A percentile compares a stretch with the other conserved stretches of the same genome.
These are phyloP conservation scores for Recurvirostra avosetta DNA, from an alignment of 2,113 vertebrate species.

Conservation along the genomic window DNA sequence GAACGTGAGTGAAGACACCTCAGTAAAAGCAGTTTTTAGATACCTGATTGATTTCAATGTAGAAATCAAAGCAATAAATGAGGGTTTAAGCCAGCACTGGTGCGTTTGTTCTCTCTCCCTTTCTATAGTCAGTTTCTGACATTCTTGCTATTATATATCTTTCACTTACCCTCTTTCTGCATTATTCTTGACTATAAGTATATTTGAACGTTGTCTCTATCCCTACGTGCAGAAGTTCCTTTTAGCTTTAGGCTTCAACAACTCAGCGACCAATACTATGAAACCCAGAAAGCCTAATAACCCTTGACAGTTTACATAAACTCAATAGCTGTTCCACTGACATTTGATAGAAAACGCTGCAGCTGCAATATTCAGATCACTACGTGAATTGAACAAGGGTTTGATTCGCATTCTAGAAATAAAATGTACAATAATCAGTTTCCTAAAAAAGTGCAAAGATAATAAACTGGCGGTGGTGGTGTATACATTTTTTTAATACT, in stretches of 20 bases:
- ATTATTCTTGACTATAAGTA: neutral
- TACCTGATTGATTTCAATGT: neutral
- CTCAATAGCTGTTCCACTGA: neutral
- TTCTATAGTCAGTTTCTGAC: neutral
- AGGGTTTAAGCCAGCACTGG: neutral
- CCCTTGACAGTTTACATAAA: neutral
- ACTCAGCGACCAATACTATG: neutral
- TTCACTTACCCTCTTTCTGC: neutral
- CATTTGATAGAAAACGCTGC: neutral
- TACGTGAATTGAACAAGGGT: neutral
- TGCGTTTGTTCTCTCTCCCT: neutral
- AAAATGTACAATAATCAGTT: neutral
- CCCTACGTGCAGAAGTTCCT: neutral
- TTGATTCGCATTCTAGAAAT: neutral
- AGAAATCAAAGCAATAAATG: neutral
- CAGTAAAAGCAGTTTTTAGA: neutral
- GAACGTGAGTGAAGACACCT: neutral
- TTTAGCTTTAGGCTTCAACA: neutral
- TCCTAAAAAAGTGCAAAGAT: neutral
- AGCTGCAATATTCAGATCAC: neutral
- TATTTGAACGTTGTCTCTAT: neutral
- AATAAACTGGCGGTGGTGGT: no score
- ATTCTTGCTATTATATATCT: neutral
- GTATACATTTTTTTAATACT: neutral
- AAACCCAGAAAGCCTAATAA: neutral